These are phyloP conservation scores for Parochlus steinenii DNA, from an alignment of 2,888 invertebrate genomes.

Conservation along the genomic window DNA sequence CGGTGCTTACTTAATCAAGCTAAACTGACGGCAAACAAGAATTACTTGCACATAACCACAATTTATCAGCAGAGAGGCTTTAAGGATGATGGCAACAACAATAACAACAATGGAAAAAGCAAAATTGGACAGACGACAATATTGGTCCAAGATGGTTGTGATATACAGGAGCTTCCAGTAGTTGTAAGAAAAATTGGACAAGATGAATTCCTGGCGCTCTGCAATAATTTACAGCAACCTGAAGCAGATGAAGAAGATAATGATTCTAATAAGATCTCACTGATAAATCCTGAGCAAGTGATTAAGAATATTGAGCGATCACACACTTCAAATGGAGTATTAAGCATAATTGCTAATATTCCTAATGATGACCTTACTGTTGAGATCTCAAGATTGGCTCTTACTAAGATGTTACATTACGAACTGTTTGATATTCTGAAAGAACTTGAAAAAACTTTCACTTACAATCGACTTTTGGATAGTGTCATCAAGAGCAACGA, in stretches of 20 bases:
- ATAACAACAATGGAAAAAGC: slow-evolving; percentile 20
- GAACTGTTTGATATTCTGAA: slow-evolving; percentile 22
- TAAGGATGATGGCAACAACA: too few relatives aligned
- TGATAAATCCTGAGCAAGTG: too few relatives aligned
- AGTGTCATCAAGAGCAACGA: slow-evolving; percentile 30
- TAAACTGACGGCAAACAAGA: too few relatives aligned
- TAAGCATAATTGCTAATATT: slow-evolving; percentile 29
- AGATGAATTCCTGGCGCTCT: slow-evolving; percentile 28
- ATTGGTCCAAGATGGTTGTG: slow-evolving; percentile 46
- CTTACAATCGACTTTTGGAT: slow-evolving; percentile 32
- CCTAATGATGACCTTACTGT: slow-evolving; percentile 33
- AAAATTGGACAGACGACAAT: slow-evolving; percentile 31
- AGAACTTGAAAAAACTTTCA: slow-evolving; percentile 15
- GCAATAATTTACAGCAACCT: slow-evolving; percentile 11
- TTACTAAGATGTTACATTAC: slow-evolving; percentile 30
- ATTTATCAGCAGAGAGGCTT: too few relatives aligned
- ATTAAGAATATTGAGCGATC: too few relatives aligned
- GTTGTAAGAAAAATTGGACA: slow-evolving; percentile 36
- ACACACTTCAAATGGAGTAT: slow-evolving; percentile 23
- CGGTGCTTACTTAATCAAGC: too few relatives aligned
- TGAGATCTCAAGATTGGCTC: slow-evolving; percentile 28
- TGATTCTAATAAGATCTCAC: slow-evolving; percentile 4
- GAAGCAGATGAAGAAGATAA: slow-evolving; percentile 7
- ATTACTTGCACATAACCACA: too few relatives aligned
- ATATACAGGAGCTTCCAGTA: slow-evolving; percentile 49